phyloP scores from a whole-genome alignment of 2,888 invertebrate genomes.

The Drosophila cracens region DNA sequence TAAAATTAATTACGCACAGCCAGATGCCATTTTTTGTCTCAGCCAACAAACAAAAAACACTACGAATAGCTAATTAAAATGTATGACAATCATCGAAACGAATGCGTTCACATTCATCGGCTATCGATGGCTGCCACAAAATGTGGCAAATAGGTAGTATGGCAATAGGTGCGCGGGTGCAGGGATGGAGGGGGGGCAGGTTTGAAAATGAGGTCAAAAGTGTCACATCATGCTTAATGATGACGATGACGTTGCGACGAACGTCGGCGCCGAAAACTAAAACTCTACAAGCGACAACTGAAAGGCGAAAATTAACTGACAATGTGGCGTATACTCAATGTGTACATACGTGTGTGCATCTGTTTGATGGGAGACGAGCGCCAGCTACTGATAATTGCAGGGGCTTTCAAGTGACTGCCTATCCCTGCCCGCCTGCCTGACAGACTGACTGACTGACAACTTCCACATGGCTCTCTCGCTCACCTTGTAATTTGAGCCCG shows the following conservation, averaged over 20 bases:
- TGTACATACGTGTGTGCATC: constrained; percentile 5
- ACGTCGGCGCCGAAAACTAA: constrained; percentile 51
- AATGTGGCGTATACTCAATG: constrained; percentile 73
- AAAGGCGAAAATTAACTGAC: constrained; percentile 69
- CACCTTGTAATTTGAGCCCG: constrained; percentile 84
- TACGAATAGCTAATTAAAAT: constrained; percentile 46
- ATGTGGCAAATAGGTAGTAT: background rate
- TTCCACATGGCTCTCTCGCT: constrained; percentile 71
- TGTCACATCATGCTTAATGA: constrained; percentile 83
- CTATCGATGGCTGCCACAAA: constrained; percentile 50
- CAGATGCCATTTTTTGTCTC: constrained; percentile 34
- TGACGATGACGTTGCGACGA: constrained; percentile 65
- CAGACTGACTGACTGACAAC: constrained; percentile 63
- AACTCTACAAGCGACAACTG: constrained; percentile 31
- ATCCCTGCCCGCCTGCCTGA: background rate
- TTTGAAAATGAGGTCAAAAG: constrained; percentile 74
- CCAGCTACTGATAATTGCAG: constrained; percentile 75
- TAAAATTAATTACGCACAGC: constrained; percentile 19
- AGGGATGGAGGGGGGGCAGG: background rate
- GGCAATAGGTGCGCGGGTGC: background rate
- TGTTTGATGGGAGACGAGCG: constrained; percentile 31
- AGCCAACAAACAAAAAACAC: background rate
- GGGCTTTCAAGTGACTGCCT: constrained; percentile 63
- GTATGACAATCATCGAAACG: constrained; percentile 39
- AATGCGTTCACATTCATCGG: constrained; percentile 40